phyloP scores from a whole-genome alignment of 2,113 vertebrate species.

The Pygoscelis antarcticus region DNA sequence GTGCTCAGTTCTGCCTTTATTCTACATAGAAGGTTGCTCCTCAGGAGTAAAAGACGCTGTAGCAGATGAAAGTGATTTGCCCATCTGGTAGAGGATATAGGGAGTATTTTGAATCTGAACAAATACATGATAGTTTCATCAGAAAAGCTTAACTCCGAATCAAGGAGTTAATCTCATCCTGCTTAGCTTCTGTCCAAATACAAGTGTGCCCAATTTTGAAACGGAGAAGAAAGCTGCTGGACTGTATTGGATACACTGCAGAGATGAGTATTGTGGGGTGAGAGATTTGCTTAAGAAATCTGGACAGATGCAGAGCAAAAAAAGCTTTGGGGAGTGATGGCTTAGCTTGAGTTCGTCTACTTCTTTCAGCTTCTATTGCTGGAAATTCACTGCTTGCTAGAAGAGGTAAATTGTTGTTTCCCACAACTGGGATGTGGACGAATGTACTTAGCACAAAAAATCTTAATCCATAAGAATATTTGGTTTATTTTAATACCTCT shows the following conservation, averaged over 20 bases:
- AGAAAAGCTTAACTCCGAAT: not conserved
- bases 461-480: not conserved
- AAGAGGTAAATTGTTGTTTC: conserved; percentile 30
- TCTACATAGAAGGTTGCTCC: not conserved
- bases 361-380: not conserved
- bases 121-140: not conserved
- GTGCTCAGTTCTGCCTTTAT: not conserved
- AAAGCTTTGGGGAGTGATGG: not conserved
- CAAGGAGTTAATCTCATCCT: not conserved
- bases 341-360: not conserved
- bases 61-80: not conserved
- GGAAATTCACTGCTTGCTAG: conserved; percentile 35
- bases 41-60: not conserved
- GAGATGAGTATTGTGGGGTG: too few relatives aligned
- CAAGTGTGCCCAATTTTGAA: not conserved
- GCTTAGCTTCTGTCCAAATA: not conserved
- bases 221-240: not conserved
- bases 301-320: not conserved
- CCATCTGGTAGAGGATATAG: not conserved
- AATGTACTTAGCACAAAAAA: conserved; percentile 2
- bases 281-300: not conserved
- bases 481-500: not conserved
- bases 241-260: not conserved
- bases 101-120: not conserved
- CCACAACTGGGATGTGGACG: conserved; percentile 8